Evolutionary conservation across 2,113 vertebrate genomes (phyloP), one percentile per base, ranked within the genome.

Genomic region (Malurus elegans): DNA sequence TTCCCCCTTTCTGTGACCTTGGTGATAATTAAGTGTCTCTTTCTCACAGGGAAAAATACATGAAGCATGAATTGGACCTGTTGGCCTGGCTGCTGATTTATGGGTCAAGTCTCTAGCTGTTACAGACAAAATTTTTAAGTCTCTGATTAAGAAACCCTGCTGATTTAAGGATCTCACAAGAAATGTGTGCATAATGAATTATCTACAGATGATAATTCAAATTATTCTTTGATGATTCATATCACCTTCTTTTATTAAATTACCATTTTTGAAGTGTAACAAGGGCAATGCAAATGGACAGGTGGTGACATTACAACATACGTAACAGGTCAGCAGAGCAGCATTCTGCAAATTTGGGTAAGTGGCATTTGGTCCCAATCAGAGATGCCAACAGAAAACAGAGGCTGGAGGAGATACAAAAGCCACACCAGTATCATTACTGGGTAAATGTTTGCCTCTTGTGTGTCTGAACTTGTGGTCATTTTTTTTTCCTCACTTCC

Each of bases 181-280:
- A 97, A 98, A 97, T 95, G 92, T 96, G 95, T 97, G 95, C 97
- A 97, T 98, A 98, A 98, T 97, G 92, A 97, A 97, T 97, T 97
- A 97, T 94, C 93, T 96, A 91, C 86, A 95, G 94, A 96, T 93
- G 93, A 98, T 97, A 96, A 97, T 95, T 97, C 95, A 98, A 28
- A 95, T 96, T 91, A 84, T 95, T 95, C 56, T 89, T 94, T 95
- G 94, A 90, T 97, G 93, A 97, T 97, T 97, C 96, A 93, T 91
- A 89, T 96, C 97, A 94, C 89, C 91, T 60, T 21, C 73, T 95
- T 97, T 96, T 96, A 97, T 96, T 97, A 97, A 97, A 97, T 97
- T 96, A 93, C 88, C 85, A 65, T 97, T 97, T 97, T 88, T 90
- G 66, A 75, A 94, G 57, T 88, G 72, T 84, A 75, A 62, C 57